A percentile compares a stretch with the other conserved stretches of the same genome.
Evolutionary conservation across 2,888 invertebrate species (phyloP).

Genomic region (Ornithoptera priamus): DNA sequence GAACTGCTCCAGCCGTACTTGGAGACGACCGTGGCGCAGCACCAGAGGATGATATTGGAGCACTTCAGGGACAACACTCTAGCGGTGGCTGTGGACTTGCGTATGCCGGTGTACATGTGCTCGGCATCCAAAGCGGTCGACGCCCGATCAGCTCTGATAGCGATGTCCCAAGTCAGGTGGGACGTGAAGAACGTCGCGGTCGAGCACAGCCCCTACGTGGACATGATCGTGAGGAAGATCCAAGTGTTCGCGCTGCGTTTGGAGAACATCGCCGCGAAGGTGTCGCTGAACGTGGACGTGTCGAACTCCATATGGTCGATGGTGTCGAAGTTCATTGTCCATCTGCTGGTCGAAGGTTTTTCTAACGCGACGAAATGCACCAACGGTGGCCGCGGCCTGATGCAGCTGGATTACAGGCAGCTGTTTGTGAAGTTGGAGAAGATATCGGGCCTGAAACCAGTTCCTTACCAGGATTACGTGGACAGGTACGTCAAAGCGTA

Average conservation of each 20-base stretch:
- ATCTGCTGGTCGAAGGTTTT: constrained; percentile 95
- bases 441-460: constrained; percentile 89
- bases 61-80: constrained; percentile 88
- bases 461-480: constrained; percentile 93
- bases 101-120: constrained; percentile 92
- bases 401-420: constrained; percentile 99
- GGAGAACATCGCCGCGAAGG: constrained; percentile 84
- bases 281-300: constrained; percentile 86
- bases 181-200: constrained; percentile 96
- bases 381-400: constrained; percentile 96
- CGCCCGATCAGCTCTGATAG: constrained; percentile 85
- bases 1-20: constrained; percentile 91
- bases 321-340: constrained; percentile 90
- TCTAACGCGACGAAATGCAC: constrained; percentile 95
- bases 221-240: constrained; percentile 86
- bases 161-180: constrained; percentile 98
- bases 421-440: constrained; percentile 94
- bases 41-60: constrained; percentile 83
- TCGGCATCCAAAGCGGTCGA: constrained; percentile 91
- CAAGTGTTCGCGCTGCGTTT: constrained; percentile 89
- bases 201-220: constrained; percentile 94
- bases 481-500: constrained; percentile 98
- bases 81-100: constrained; percentile 85
- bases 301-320: constrained; percentile 91
- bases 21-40: constrained; percentile 88